Percentiles rank a stretch among this genome's conserved stretches.
Conservation (phyloP, 2,888 invertebrate species). For the Galerucella pusilla region DNA sequence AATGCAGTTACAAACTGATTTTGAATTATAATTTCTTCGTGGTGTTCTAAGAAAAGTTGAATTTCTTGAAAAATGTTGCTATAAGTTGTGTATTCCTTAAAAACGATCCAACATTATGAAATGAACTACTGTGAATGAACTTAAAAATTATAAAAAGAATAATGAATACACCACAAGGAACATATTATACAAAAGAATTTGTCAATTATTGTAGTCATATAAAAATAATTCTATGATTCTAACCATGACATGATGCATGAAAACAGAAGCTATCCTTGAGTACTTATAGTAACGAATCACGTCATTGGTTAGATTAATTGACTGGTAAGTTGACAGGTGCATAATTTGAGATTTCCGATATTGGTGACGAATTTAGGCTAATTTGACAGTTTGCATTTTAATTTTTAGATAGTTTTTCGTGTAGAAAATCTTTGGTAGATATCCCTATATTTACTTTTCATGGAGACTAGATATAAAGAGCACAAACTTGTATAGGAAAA, state of each 20-base stretch:
- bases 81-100: constrained; percentile 29
- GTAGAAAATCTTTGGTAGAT: not conserved
- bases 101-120: not conserved
- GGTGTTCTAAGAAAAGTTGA: constrained; percentile 68
- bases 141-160: no score
- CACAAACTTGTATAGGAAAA: no score
- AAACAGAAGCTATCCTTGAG: no score
- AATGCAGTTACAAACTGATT: constrained; percentile 67
- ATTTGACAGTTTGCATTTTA: no score
- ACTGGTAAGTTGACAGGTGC: not conserved
- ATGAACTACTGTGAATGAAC: no score
- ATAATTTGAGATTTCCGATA: not conserved
- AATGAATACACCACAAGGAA: no score
- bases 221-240: no score
- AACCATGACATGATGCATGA: no score
- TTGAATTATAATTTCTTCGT: constrained; percentile 69
- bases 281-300: constrained; percentile 2
- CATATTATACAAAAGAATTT: no score
- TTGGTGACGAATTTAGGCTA: not conserved
- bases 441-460: no score
- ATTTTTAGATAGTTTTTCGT: no score
- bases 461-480: no score
- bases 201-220: not conserved
- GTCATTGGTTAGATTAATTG: not conserved
- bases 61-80: constrained; percentile 66